Percentiles rank a stretch among this genome's conserved stretches.
phyloP scores from a whole-genome alignment of 2,797 vertebrate genomes.

The Typhlichthys eigenmanni region DNA sequence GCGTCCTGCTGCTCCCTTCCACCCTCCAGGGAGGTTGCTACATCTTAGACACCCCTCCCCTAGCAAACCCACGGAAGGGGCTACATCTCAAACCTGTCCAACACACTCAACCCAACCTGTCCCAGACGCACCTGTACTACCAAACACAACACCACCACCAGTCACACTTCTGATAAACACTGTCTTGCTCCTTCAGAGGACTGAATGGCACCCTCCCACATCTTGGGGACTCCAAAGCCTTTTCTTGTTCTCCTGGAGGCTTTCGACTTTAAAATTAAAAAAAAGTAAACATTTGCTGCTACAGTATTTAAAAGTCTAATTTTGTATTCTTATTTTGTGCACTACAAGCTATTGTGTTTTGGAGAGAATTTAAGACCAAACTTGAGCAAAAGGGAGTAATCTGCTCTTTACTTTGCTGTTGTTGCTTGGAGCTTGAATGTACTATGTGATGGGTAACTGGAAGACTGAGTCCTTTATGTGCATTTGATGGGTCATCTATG shows the following conservation, averaged over 20 bases:
- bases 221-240: conserved; percentile 67
- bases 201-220: conserved; percentile 67
- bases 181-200: conserved; percentile 65
- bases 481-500: conserved; percentile 62
- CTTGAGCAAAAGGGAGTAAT: conserved; percentile 76
- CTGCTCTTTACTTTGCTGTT: conserved; percentile 76
- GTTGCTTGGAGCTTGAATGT: conserved; percentile 76
- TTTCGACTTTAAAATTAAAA: conserved; percentile 63
- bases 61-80: conserved; percentile 8
- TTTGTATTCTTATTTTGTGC: conserved; percentile 85
- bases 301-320: conserved; percentile 85
- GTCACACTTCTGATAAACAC: conserved; percentile 46
- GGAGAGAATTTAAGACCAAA: conserved; percentile 81
- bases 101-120: conserved; percentile 29
- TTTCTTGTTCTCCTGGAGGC: conserved; percentile 70
- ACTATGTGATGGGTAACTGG: conserved; percentile 66
- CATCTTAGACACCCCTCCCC: conserved; percentile 34
- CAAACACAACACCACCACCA: conserved; percentile 47
- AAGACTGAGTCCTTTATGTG: conserved; percentile 53
- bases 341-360: conserved; percentile 79
- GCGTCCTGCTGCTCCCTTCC: conserved; percentile 56
- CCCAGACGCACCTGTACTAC: conserved; percentile 45
- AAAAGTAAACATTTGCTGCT: conserved; percentile 79
- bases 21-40: conserved; percentile 22
- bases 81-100: conserved; percentile 51